Conservation (phyloP, 1,140 invertebrate species). For the Scaptomyza montana region DNA sequence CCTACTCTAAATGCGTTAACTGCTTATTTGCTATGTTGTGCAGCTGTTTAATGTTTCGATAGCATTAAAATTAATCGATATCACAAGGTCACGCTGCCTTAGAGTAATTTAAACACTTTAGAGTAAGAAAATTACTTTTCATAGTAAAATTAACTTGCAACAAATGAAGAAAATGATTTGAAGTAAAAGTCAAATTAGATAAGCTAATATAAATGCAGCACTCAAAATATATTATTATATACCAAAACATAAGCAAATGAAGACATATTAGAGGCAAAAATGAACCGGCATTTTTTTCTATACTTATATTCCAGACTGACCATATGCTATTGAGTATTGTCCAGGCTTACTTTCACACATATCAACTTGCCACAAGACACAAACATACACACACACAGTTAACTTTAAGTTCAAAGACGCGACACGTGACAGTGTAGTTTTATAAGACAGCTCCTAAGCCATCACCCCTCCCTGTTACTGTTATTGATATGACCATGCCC, state of each 20-base stretch:
- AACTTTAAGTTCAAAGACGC: constrained; percentile 45
- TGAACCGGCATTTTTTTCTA: too few species aligned
- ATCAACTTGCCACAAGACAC: not conserved
- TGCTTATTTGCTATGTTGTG: not conserved
- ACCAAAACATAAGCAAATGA: too few species aligned
- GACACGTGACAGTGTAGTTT: constrained; percentile 61
- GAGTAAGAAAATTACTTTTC: too few species aligned
- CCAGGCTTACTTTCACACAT: not conserved
- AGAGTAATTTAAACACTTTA: too few species aligned
- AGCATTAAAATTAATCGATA: not conserved
- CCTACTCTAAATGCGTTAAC: not conserved
- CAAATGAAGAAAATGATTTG: too few species aligned
- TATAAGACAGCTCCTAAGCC: constrained; percentile 30
- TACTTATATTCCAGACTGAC: not conserved
- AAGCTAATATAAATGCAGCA: too few species aligned
- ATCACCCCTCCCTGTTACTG: constrained; percentile 7
- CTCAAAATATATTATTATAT: too few species aligned
- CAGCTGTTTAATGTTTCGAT: not conserved
- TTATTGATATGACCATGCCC: constrained; percentile 22
- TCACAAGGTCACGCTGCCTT: too few species aligned
- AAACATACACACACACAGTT: not conserved
- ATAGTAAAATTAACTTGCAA: too few species aligned
- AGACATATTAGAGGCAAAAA: too few species aligned
- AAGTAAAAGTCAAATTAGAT: too few species aligned
- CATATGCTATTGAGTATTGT: constrained; percentile 2